These are phyloP conservation scores for Sphinx pinastri DNA, from an alignment of 2,888 invertebrate species.

Conservation along the genomic window DNA sequence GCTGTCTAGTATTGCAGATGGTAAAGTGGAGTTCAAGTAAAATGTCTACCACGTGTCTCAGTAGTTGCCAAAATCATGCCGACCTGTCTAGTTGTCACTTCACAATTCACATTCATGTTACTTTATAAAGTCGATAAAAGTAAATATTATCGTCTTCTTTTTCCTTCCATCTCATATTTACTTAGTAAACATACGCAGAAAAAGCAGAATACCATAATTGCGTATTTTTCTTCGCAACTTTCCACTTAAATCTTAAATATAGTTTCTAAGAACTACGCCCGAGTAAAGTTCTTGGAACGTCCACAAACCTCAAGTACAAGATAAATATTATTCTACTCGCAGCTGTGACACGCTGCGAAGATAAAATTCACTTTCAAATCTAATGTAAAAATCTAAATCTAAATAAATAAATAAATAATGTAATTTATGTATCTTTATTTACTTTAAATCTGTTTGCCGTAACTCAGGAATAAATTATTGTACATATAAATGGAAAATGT, in stretches of 20 bases:
- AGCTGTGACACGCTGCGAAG: neutral
- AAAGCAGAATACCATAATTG: neutral
- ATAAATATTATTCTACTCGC: neutral
- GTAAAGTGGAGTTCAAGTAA: too few relatives aligned
- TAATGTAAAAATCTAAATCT: neutral
- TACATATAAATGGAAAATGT: neutral
- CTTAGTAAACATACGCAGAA: neutral
- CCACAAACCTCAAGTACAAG: neutral
- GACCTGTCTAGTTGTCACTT: too few relatives aligned
- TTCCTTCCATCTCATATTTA: too few relatives aligned
- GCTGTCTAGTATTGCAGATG: too few relatives aligned
- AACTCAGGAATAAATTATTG: neutral
- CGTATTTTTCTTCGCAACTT: neutral
- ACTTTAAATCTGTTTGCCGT: constrained; percentile 7
- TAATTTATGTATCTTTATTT: constrained; percentile 7
- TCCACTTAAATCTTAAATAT: neutral
- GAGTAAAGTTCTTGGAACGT: neutral
- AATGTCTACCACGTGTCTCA: too few relatives aligned
- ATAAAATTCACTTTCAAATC: constrained; percentile 4
- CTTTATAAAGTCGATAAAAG: too few relatives aligned
- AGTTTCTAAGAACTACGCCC: neutral
- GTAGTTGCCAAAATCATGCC: too few relatives aligned
- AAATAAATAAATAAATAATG: too few relatives aligned
- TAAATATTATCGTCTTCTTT: too few relatives aligned
- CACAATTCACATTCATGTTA: too few relatives aligned